Conservation (phyloP, 2,888 invertebrate genomes). For the Drosophila anomelani region DNA sequence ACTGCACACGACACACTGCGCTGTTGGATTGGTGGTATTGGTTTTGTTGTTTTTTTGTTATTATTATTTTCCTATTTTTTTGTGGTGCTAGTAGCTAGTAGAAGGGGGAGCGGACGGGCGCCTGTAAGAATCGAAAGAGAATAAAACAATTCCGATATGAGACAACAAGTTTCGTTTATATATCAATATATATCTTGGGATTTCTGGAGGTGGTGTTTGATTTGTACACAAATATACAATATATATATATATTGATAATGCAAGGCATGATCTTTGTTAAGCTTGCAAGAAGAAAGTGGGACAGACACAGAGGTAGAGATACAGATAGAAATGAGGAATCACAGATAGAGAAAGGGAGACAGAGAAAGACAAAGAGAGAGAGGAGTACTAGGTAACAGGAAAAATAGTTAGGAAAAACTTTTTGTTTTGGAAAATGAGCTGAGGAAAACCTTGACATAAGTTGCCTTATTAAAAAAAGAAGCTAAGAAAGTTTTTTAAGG, state of each 20-base stretch:
- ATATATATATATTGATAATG: slow-evolving; percentile 43
- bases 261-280: slow-evolving; percentile 50
- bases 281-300: slow-evolving; percentile 27
- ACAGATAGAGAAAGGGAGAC: not conserved
- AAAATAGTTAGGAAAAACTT: slow-evolving; percentile 10
- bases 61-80: not conserved
- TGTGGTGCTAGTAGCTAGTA: slow-evolving; percentile 38
- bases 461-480: not conserved
- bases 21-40: slow-evolving; percentile 25
- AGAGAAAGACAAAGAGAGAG: slow-evolving; percentile 28
- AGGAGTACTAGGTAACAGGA: not conserved
- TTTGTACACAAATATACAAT: slow-evolving; percentile 38
- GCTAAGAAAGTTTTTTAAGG: not conserved
- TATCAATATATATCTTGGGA: slow-evolving; percentile 36
- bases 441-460: slow-evolving; percentile 1
- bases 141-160: slow-evolving; percentile 79
- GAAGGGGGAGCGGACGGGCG: slow-evolving; percentile 51
- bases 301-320: slow-evolving; percentile 16
- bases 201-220: slow-evolving; percentile 25
- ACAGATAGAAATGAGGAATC: slow-evolving; percentile 6
- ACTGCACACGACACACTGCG: slow-evolving; percentile 60
- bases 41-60: slow-evolving; percentile 7
- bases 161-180: slow-evolving; percentile 57
- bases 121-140: slow-evolving; percentile 82
- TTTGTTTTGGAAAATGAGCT: slow-evolving; percentile 1